Conservation (phyloP, 2,888 invertebrate genomes). For the Schizotus pectinicornis region DNA sequence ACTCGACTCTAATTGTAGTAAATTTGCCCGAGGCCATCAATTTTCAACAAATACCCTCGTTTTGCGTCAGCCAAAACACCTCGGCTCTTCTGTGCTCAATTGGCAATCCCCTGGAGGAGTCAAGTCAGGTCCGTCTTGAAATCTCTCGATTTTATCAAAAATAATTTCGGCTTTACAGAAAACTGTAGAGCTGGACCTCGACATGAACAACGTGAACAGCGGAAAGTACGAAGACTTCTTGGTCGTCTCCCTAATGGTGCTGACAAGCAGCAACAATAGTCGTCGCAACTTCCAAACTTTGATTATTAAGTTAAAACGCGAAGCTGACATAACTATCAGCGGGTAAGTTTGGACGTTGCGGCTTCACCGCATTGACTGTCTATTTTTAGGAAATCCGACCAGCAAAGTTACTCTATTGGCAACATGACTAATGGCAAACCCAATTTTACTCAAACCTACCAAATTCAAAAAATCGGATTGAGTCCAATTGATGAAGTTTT, state of each 20-base stretch:
- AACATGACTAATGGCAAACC: slow-evolving; percentile 40
- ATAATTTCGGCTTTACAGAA: slow-evolving; percentile 36
- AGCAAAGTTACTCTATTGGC: slow-evolving; percentile 51
- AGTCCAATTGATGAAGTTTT: slow-evolving; percentile 54
- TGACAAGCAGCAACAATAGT: slow-evolving; percentile 53
- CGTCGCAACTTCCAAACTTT: slow-evolving; percentile 41
- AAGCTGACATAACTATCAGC: slow-evolving; percentile 53
- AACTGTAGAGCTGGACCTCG: slow-evolving; percentile 43
- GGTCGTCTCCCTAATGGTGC: slow-evolving; percentile 43
- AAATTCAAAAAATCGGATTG: slow-evolving; percentile 53
- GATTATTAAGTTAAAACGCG: slow-evolving; percentile 48
- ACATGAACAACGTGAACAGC: slow-evolving; percentile 46
- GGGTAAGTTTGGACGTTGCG: slow-evolving; percentile 48
- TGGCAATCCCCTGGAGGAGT: slow-evolving; percentile 47
- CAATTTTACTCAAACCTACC: slow-evolving; percentile 45
- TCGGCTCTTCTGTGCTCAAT: slow-evolving; percentile 46
- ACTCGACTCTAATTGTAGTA: slow-evolving; percentile 58
- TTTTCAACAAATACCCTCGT: slow-evolving; percentile 42
- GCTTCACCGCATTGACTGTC: neutral
- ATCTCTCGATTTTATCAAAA: neutral
- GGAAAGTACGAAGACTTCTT: slow-evolving; percentile 36
- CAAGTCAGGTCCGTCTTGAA: slow-evolving; percentile 16
- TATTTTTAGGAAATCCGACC: slow-evolving; percentile 51
- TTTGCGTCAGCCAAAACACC: slow-evolving; percentile 38
- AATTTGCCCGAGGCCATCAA: slow-evolving; percentile 54